phyloP scores from a whole-genome alignment of 2,888 invertebrate genomes.

The Dolichomitus sp. region DNA sequence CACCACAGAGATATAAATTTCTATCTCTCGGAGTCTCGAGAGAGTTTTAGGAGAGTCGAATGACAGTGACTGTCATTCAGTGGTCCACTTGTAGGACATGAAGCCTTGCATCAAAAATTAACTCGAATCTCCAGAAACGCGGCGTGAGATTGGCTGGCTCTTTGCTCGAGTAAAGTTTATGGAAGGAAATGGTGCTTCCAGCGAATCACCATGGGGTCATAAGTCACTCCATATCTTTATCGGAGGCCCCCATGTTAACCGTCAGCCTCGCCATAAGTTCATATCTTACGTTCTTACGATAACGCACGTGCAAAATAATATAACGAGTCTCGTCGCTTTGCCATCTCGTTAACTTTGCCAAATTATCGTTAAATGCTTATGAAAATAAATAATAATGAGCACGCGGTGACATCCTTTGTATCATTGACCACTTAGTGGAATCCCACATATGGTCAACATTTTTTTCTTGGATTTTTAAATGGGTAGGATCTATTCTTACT shows the following conservation, averaged over 20 bases:
- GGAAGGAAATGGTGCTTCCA: constrained; percentile 73
- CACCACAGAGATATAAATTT: constrained; percentile 69
- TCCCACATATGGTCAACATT: constrained; percentile 7
- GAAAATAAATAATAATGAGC: constrained; percentile 41
- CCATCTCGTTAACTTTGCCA: constrained; percentile 68
- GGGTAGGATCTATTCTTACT: background rate
- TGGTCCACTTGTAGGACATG: constrained; percentile 1
- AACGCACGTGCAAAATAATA: constrained; percentile 83
- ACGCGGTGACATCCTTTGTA: constrained; percentile 5
- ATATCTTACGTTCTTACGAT: constrained; percentile 69
- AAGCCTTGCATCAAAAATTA: background rate
- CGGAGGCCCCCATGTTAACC: constrained; percentile 77
- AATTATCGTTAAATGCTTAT: constrained; percentile 30
- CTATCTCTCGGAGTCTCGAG: constrained; percentile 1
- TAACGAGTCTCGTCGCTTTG: constrained; percentile 68
- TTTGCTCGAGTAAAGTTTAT: constrained; percentile 61
- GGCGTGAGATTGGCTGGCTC: constrained; percentile 23
- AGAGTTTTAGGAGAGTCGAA: constrained; percentile 49
- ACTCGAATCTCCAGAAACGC: constrained; percentile 37
- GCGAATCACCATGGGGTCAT: constrained; percentile 81
- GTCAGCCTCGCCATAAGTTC: constrained; percentile 71
- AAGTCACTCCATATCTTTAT: constrained; percentile 80
- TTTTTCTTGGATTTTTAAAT: constrained; percentile 31
- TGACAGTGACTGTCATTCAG: constrained; percentile 71
- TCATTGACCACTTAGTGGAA: background rate